These are phyloP conservation scores for Apus apus DNA, from an alignment of 2,113 vertebrate genomes.

Conservation along the genomic window DNA sequence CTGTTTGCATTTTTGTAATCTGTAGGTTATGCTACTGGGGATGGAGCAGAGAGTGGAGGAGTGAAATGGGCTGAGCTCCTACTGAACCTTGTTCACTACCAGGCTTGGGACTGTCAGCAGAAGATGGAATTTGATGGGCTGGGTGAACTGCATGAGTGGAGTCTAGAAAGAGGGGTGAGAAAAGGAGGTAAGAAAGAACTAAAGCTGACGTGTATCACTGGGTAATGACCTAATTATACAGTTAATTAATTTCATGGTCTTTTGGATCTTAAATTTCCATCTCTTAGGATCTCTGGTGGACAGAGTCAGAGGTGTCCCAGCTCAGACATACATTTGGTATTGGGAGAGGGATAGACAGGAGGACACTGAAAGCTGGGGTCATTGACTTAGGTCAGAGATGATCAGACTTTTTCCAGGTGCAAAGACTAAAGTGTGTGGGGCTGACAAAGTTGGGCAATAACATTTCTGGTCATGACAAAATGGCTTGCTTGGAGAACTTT, in stretches of 20 bases:
- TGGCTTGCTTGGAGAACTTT: neutral
- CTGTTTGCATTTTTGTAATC: neutral
- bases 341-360: neutral
- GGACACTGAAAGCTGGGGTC: neutral
- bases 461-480: neutral
- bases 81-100: neutral
- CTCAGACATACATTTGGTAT: neutral
- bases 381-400: neutral
- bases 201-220: neutral
- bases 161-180: neutral
- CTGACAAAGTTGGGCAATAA: neutral
- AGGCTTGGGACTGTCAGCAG: neutral
- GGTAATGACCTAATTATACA: neutral
- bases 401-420: neutral
- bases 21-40: neutral
- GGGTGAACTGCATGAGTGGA: neutral
- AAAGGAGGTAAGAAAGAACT: neutral
- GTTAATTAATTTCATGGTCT: neutral
- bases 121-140: neutral
- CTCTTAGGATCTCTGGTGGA: neutral
- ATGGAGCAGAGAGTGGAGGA: neutral
- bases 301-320: neutral
- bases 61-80: neutral
- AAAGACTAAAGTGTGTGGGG: neutral
- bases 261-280: neutral